phyloP scores from a whole-genome alignment of 2,797 vertebrate species.

The Hydrocynus forskahlii region DNA sequence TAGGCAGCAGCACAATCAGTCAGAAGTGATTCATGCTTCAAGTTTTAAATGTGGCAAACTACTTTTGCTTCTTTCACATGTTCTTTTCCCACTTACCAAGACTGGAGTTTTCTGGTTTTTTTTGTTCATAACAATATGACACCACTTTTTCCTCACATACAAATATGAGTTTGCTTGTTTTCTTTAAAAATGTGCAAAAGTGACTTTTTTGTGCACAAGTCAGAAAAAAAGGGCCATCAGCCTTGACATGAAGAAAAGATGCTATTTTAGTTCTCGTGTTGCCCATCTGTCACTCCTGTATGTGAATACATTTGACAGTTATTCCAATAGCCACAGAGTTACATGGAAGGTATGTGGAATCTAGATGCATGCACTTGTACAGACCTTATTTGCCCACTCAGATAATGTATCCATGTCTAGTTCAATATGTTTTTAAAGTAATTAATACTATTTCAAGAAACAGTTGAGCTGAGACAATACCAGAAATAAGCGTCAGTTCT shows the following conservation, averaged over 20 bases:
- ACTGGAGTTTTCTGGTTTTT: conserved; percentile 16
- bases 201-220: neutral
- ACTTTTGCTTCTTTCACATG: conserved; percentile 30
- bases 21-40: conserved; percentile 43
- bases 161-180: conserved; percentile 15
- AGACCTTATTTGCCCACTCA: neutral
- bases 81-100: conserved; percentile 3
- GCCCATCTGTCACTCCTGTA: neutral
- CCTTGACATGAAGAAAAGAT: neutral
- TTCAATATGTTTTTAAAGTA: too few relatives aligned
- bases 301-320: neutral
- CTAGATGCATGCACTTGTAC: too few relatives aligned
- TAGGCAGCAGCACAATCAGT: conserved; percentile 24
- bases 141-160: neutral
- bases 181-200: conserved; percentile 20
- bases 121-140: conserved; percentile 6
- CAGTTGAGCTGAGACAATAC: too few relatives aligned
- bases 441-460: too few relatives aligned
- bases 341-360: too few relatives aligned
- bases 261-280: neutral
- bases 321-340: too few relatives aligned
- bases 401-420: neutral
- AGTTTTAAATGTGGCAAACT: conserved; percentile 22
- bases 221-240: neutral
- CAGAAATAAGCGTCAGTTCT: too few relatives aligned